phyloP scores from a whole-genome alignment of 35 echinoderm and acorn worm genomes.

The Heliocidaris erythrogramma region DNA sequence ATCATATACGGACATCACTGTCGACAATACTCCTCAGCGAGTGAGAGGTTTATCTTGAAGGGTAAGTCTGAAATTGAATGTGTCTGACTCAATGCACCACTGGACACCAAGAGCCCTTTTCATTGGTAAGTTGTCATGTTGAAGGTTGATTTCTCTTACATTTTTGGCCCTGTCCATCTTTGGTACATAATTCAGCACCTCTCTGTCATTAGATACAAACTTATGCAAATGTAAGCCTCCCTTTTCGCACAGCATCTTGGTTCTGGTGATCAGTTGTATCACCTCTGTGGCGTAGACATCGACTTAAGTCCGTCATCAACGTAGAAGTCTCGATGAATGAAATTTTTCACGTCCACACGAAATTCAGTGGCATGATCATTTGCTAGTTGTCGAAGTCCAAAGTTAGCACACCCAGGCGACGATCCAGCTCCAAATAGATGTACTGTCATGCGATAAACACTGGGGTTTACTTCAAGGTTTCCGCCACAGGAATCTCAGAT shows the following conservation, averaged over 20 bases:
- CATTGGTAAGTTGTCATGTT: slow-evolving; percentile 43
- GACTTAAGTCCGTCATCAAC: slow-evolving; percentile 64
- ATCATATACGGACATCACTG: slow-evolving; percentile 63
- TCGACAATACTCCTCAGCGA: no score
- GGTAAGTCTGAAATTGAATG: slow-evolving; percentile 58
- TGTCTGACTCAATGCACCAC: slow-evolving; percentile 64
- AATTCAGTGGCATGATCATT: no score
- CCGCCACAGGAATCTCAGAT: no score
- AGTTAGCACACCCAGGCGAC: no score
- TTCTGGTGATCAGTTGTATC: slow-evolving; percentile 41
- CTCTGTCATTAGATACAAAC: slow-evolving; percentile 45
- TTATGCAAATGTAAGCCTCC: slow-evolving; percentile 53
- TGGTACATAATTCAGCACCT: slow-evolving; percentile 53
- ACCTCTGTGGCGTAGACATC: slow-evolving; percentile 27
- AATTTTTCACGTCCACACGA: no score
- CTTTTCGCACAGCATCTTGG: slow-evolving; percentile 28
- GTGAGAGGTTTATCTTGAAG: no score
- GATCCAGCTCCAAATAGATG: no score
- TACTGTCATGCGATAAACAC: no score
- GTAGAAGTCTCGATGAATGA: no score
- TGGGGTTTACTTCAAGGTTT: no score
- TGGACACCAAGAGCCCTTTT: slow-evolving; percentile 65
- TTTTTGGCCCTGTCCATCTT: slow-evolving; percentile 37
- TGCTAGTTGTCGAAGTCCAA: no score
- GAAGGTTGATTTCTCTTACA: slow-evolving; percentile 48